These are phyloP conservation scores for Harpalus rubripes DNA, from an alignment of 2,888 invertebrate species.

Conservation along the genomic window DNA sequence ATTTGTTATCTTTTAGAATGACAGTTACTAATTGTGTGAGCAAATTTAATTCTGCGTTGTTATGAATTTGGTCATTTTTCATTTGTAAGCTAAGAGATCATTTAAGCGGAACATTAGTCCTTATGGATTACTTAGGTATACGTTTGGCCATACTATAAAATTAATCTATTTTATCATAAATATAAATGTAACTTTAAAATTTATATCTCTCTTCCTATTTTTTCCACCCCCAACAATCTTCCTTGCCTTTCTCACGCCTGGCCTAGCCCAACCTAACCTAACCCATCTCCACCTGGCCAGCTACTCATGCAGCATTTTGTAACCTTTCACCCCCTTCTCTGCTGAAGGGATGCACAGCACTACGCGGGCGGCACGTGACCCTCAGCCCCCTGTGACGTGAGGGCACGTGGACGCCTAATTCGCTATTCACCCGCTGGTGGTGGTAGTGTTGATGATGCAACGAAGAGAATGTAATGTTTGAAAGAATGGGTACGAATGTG, in stretches of 20 bases:
- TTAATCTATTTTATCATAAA: no score
- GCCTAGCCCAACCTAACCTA: not conserved
- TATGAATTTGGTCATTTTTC: no score
- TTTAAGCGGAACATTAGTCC: no score
- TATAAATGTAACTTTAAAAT: no score
- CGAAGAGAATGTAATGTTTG: not conserved
- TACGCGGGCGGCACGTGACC: constrained; percentile 62
- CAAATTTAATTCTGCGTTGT: no score
- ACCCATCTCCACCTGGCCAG: not conserved
- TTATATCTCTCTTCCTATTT: no score
- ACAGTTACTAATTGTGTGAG: no score
- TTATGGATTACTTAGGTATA: no score
- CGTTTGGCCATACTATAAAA: no score
- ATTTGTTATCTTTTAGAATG: no score
- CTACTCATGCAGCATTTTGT: not conserved
- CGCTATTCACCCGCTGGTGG: constrained; percentile 56
- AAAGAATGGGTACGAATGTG: not conserved
- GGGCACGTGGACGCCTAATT: constrained; percentile 61
- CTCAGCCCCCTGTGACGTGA: constrained; percentile 54
- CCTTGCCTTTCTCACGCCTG: not conserved
- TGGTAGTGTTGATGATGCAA: constrained; percentile 31
- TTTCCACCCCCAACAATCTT: not conserved
- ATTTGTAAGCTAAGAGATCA: no score
- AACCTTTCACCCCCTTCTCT: not conserved
- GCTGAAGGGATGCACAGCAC: not conserved